Evolutionary conservation across 64 coral and sea anemone genomes (phyloP), one percentile per base, ranked within the genome.

Genomic region (Platygyra sinensis): DNA sequence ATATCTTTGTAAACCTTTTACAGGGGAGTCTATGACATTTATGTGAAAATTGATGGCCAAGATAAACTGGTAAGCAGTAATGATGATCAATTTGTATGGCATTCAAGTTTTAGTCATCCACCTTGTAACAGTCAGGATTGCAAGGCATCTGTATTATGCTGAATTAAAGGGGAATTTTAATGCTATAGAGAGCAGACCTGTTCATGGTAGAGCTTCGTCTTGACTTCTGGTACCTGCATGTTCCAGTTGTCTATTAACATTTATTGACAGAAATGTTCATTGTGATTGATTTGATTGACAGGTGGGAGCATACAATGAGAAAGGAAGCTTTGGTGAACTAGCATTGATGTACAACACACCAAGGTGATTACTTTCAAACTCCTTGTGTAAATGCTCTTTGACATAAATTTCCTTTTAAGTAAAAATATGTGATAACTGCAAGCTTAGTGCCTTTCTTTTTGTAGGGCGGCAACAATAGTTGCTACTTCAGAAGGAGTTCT

Each of bases 271-370:
- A 17, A 5, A 62, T 82, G 11, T 49, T 27, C 27, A 25, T 62
- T 74, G 22, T 46, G 19, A 62, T 33, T 80, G 16, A 10, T 64
- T 50, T 60, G 8, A 80, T 77, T 13, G 32, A 29, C 75, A 98
- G 97, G 94, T 99, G 38, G 97, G 97, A 46, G 59, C 72, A 36
- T 99, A 99, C 82, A 91, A 81, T 76, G 93, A 96, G 75, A 99
- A 89, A 62, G 97, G 97, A 54, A 99, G 97, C 64, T 99, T 99
- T 89, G 97, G 97, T 74, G 97, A 99, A 85, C 94, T 99, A 22
- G 97, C 97, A 30, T 83, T 99, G 51, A 99, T 99, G 97, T 99
- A 99, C 63, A 99, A 99, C 75, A 99, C 97, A 59, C 97, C 97
- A 80, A 99, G 97, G 97, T 99, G 90, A 79, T 8, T 8, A 24